Evolutionary conservation across 2,113 vertebrate genomes (phyloP).

Genomic region (Nannospalax galili): DNA sequence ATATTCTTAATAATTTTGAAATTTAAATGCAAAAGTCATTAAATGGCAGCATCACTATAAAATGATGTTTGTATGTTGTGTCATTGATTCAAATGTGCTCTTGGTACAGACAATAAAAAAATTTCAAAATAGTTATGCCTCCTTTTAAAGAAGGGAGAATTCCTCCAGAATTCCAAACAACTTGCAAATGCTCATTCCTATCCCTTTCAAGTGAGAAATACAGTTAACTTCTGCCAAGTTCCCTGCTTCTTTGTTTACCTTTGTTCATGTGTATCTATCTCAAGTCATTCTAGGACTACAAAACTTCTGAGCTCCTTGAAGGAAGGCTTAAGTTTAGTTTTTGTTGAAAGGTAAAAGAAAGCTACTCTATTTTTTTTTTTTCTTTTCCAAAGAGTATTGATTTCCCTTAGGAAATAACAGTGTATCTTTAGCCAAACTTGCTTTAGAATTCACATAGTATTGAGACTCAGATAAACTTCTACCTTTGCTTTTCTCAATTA

Average conservation of each 20-base stretch:
- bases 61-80: not conserved
- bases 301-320: not conserved
- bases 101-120: conserved; percentile 26
- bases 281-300: not conserved
- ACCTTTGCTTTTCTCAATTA: not conserved
- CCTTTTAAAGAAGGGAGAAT: not conserved
- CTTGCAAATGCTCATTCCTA: not conserved
- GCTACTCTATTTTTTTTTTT: not conserved
- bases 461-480: conserved; percentile 20
- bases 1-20: conserved; percentile 7
- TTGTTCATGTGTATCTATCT: not conserved
- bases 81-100: conserved; percentile 32
- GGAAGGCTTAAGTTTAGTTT: conserved; percentile 25
- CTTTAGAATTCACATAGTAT: conserved; percentile 26
- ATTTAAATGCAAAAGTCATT: conserved; percentile 22
- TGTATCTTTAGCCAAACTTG: not conserved
- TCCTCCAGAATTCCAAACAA: conserved; percentile 28
- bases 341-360: not conserved
- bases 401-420: conserved; percentile 53
- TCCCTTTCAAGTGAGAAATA: not conserved
- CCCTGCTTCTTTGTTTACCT: not conserved
- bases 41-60: not conserved
- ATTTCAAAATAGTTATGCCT: conserved; percentile 37
- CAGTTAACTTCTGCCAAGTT: not conserved
- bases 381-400: conserved; percentile 31